Evolutionary conservation across 2,113 vertebrate genomes (phyloP).

Genomic region (Paratilapia polleni): DNA sequence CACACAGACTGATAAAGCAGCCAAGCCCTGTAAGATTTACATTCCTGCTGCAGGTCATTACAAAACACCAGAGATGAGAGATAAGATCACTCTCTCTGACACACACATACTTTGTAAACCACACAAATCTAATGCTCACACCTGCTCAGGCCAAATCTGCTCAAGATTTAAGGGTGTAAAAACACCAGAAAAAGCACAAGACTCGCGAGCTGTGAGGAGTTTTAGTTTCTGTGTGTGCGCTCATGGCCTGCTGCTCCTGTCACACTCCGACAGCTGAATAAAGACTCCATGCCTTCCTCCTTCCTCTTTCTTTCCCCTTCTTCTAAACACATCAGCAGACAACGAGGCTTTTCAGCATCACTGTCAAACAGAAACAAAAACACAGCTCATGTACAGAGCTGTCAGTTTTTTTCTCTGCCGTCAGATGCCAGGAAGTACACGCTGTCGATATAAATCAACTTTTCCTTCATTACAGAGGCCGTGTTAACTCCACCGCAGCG

Average conservation of each 20-base stretch:
- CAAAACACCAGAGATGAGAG: not conserved
- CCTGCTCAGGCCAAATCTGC: not conserved
- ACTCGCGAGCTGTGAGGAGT: too few relatives aligned
- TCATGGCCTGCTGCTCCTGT: not conserved
- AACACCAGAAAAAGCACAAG: too few relatives aligned
- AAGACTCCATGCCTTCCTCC: conserved; percentile 24
- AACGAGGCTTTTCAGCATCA: not conserved
- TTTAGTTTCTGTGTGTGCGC: not conserved
- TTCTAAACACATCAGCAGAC: not conserved
- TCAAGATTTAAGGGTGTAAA: not conserved
- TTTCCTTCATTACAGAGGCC: not conserved
- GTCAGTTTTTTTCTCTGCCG: not conserved
- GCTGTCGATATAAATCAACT: not conserved
- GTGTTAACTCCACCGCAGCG: not conserved
- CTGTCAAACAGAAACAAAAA: not conserved
- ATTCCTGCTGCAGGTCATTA: conserved; percentile 20
- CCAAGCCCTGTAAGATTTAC: not conserved
- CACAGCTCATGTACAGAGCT: not conserved
- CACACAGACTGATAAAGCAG: not conserved
- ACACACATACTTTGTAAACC: not conserved
- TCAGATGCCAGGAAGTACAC: not conserved
- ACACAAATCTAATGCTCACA: not conserved
- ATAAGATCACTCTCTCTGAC: not conserved
- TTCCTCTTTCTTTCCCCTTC: conserved; percentile 3
- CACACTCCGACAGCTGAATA: conserved; percentile 19